Conservation (phyloP, 2,797 vertebrate species). For the Hippopotamyrus pictus region DNA sequence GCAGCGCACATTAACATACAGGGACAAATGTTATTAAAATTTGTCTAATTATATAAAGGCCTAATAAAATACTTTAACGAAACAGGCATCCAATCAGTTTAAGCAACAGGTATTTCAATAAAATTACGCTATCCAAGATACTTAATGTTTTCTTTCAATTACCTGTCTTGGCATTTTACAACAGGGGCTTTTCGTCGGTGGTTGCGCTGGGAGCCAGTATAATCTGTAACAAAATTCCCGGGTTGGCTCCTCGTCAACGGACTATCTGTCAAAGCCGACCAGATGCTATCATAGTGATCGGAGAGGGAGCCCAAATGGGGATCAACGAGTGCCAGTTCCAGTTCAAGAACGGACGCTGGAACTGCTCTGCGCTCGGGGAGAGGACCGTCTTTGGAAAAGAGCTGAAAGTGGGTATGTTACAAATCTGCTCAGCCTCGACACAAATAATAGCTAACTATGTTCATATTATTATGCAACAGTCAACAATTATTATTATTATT, state of each 20-base stretch:
- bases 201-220: constrained; percentile 92
- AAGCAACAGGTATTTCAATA: background rate
- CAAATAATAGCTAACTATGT: background rate
- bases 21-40: background rate
- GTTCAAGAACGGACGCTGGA: constrained; percentile 92
- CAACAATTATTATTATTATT: background rate
- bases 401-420: constrained; percentile 94
- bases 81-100: background rate
- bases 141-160: background rate
- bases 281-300: constrained; percentile 94
- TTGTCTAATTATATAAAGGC: background rate
- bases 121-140: background rate
- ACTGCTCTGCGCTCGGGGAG: constrained; percentile 91
- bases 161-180: constrained; percentile 43
- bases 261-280: constrained; percentile 97
- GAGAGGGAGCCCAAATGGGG: constrained; percentile 94
- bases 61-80: background rate
- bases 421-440: constrained; percentile 18
- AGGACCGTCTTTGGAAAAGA: constrained; percentile 95
- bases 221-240: constrained; percentile 97
- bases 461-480: background rate
- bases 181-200: constrained; percentile 88
- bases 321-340: constrained; percentile 96
- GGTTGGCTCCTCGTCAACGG: constrained; percentile 87
- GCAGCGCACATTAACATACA: background rate